Evolutionary conservation across 2,888 invertebrate genomes (phyloP).

Genomic region (Agrenia bidenticulata): DNA sequence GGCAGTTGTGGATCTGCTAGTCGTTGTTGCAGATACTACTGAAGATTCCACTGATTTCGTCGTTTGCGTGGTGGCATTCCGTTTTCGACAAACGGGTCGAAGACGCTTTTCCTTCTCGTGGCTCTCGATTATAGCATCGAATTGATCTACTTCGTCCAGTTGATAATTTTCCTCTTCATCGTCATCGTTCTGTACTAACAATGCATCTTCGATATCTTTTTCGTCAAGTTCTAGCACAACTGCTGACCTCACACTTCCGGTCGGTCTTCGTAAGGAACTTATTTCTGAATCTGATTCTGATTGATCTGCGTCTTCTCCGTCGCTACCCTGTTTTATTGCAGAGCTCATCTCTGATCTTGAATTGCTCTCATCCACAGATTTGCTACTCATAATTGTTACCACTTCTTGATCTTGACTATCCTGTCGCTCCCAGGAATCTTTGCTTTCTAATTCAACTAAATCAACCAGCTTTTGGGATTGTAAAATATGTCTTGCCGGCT

Average conservation of each 20-base stretch:
- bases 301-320: slow-evolving; percentile 13
- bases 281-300: slow-evolving; percentile 8
- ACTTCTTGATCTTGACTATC: slow-evolving; percentile 20
- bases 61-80: slow-evolving; percentile 40
- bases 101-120: slow-evolving; percentile 33
- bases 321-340: not conserved
- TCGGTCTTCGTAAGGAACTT: slow-evolving; percentile 18
- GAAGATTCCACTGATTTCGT: slow-evolving; percentile 40
- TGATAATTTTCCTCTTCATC: slow-evolving; percentile 38
- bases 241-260: not conserved
- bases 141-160: slow-evolving; percentile 17
- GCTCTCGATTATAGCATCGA: slow-evolving; percentile 41
- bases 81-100: slow-evolving; percentile 30
- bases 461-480: not conserved
- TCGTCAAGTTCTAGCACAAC: slow-evolving; percentile 4
- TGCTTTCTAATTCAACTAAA: not conserved
- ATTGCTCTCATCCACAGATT: slow-evolving; percentile 9
- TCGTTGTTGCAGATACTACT: slow-evolving; percentile 19
- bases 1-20: slow-evolving; percentile 32
- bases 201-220: slow-evolving; percentile 34
- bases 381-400: not conserved
- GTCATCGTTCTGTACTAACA: slow-evolving; percentile 27
- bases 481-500: not conserved
- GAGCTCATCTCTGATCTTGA: slow-evolving; percentile 2
- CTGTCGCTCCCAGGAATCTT: slow-evolving; percentile 12